Evolutionary conservation across 2,113 vertebrate genomes (phyloP).

Genomic region (Anoura caudifer): DNA sequence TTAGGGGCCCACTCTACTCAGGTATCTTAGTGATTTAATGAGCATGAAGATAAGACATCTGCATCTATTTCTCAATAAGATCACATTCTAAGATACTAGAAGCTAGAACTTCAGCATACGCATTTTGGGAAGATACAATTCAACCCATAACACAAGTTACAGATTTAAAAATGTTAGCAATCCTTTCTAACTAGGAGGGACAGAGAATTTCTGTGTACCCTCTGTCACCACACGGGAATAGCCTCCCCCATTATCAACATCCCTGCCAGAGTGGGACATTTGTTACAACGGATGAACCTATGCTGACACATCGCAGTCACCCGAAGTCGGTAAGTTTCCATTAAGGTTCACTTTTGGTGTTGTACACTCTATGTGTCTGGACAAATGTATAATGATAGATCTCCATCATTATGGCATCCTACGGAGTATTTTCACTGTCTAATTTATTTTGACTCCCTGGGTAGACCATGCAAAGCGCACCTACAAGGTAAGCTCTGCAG

Average conservation of each 20-base stretch:
- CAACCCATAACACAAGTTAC: not conserved
- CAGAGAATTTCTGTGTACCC: not conserved
- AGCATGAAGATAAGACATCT: not conserved
- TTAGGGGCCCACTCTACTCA: not conserved
- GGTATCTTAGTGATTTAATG: not conserved
- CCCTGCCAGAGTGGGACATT: not conserved
- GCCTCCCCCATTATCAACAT: not conserved
- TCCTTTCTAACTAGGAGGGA: not conserved
- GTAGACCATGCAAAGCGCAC: not conserved
- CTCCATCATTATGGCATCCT: not conserved
- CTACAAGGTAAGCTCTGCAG: not conserved
- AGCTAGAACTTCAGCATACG: not conserved
- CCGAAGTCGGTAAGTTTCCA: not conserved
- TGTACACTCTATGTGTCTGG: not conserved
- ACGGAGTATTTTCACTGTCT: not conserved
- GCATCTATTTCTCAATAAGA: not conserved
- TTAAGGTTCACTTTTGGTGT: not conserved
- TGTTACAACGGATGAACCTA: not conserved
- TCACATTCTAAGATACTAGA: not conserved
- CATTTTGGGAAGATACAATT: not conserved
- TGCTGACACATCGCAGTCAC: not conserved
- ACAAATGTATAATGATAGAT: not conserved
- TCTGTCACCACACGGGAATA: not conserved
- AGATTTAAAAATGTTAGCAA: not conserved
- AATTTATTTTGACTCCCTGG: not conserved